Base-by-base conservation (phyloP, 1,140 invertebrate genomes). In the Drosophila lini region DNA sequence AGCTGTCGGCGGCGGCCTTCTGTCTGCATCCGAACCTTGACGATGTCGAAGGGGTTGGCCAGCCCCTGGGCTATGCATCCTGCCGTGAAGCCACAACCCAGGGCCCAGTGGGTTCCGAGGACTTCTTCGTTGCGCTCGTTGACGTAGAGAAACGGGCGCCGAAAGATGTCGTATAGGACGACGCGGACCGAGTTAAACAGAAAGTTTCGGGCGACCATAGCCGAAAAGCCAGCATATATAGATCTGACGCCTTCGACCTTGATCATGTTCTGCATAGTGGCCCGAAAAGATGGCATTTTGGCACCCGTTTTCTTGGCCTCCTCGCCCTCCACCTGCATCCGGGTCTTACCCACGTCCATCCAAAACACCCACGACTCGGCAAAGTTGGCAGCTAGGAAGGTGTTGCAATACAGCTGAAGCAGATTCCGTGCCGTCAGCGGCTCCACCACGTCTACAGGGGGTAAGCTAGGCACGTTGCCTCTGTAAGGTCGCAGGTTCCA, bases 21-120 rank as follows among this genome's bases (percentile, higher is more conserved):
- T 44, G 74, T 78, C 55, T 81, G 78, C 78, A 81, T 70, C 11
- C 74, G 74, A 15, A 86, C 45, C 76, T 81, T 86, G 32, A 80
- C 62, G 9, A 83, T 78, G 10, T 88, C 84, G 2, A 80, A 74
- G 28, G 84, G 84, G 47, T 78, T 80, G 40, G 77, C 64, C 32
- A 88, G 10, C 0, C 15, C 41, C 58, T 88, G 83, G 19, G 80
- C 76, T 9, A 80, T 62, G 34, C 71, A 88, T 1, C 83, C 83
- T 0, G 83, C 83, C 0, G 36, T 5, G 9, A 55, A 15, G 6
- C 80, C 55, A 40, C 65, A 76, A 3, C 64, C 2, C 16, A 80
- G 36, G 0, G 83, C 63, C n/a, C 25, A 32, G 11, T 25, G 45
- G 11, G 57, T 0, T 9, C 36, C 0, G 7, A 61, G 22, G 15